Evolutionary conservation across 1,140 invertebrate species (phyloP).

Genomic region (Anoplophora glabripennis): DNA sequence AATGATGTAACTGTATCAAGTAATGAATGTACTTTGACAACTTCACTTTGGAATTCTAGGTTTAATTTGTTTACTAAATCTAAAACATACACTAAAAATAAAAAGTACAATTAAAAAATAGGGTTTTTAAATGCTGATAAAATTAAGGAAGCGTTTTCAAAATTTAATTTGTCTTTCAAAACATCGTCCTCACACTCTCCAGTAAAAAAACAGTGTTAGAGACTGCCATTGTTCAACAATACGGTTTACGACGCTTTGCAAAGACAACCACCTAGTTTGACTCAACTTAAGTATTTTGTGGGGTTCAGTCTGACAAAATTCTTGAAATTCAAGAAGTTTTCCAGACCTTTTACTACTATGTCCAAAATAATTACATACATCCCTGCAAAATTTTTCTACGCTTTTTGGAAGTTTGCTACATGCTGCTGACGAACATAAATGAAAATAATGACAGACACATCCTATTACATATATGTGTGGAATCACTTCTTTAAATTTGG

Average conservation of each 20-base stretch:
- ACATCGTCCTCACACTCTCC: neutral
- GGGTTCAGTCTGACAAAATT: neutral
- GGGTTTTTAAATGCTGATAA: neutral
- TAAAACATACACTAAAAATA: neutral
- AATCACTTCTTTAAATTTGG: too few relatives aligned
- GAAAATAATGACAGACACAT: too few relatives aligned
- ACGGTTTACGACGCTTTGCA: neutral
- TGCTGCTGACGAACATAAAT: too few relatives aligned
- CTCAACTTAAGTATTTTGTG: neutral
- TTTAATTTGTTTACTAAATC: neutral
- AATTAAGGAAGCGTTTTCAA: neutral
- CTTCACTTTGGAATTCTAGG: neutral
- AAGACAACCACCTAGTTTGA: neutral
- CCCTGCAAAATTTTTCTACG: too few relatives aligned
- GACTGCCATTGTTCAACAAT: neutral
- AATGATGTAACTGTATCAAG: neutral
- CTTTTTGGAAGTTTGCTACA: too few relatives aligned
- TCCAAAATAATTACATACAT: neutral
- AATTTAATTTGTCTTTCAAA: neutral
- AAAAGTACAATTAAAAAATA: neutral
- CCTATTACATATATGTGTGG: too few relatives aligned
- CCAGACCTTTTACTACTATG: neutral
- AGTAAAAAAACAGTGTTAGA: too few relatives aligned
- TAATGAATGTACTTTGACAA: neutral
- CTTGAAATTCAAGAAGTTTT: neutral